A percentile compares a stretch with the other conserved stretches of the same genome.
Conservation (phyloP, 53 echinoderm and acorn worm species). For the Temnopleurus reevesii region DNA sequence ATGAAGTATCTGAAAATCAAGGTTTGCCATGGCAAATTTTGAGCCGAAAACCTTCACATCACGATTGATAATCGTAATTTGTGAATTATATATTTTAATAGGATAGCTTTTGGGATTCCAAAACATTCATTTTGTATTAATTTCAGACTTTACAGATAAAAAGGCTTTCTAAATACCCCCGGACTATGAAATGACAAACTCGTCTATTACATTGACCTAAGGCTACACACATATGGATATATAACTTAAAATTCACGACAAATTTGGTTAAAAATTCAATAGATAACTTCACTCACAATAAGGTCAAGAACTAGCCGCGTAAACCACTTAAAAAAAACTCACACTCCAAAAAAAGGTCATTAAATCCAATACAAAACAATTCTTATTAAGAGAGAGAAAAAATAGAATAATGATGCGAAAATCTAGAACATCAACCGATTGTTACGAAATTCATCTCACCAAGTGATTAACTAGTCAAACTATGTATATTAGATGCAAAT, state of each 20-base stretch:
- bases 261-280: not conserved
- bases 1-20: not conserved
- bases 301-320: not conserved
- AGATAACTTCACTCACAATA: not conserved
- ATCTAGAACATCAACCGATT: not conserved
- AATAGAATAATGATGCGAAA: not conserved
- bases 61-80: not conserved
- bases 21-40: not conserved
- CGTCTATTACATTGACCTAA: too few relatives aligned
- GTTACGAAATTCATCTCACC: not conserved
- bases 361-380: constrained; percentile 34
- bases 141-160: too few relatives aligned
- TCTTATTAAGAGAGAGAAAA: not conserved
- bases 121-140: too few relatives aligned
- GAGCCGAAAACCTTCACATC: not conserved
- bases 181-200: too few relatives aligned
- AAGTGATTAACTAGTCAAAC: constrained; percentile 11
- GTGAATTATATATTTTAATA: too few relatives aligned
- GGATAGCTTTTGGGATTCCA: too few relatives aligned
- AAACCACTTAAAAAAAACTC: constrained; percentile 26
- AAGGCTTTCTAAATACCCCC: too few relatives aligned
- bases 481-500: constrained; percentile 51
- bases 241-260: not conserved
- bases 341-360: constrained; percentile 27
- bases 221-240: not conserved